These are phyloP conservation scores for Lepisosteus oculatus DNA, from an alignment of 2,113 vertebrate species.

Conservation along the genomic window DNA sequence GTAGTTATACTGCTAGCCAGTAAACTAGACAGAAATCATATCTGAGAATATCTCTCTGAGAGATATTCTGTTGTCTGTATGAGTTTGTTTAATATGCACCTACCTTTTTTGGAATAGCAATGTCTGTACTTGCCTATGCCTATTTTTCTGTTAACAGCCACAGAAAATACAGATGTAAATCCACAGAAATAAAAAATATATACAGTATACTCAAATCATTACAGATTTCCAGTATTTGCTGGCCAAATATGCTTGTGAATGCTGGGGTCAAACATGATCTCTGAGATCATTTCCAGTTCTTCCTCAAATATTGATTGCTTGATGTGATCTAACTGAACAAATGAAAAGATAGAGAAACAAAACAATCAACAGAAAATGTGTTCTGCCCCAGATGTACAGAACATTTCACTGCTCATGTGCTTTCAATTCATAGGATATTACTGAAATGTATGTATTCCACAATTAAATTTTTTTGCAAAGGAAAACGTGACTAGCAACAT, in stretches of 20 bases:
- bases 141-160: not conserved
- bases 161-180: not conserved
- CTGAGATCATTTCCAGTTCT: not conserved
- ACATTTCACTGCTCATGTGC: not conserved
- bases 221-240: not conserved
- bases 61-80: no score
- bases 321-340: not conserved
- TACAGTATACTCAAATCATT: not conserved
- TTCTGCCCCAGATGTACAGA: not conserved
- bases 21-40: no score
- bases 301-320: not conserved
- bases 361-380: not conserved
- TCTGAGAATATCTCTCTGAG: no score
- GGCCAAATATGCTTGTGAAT: not conserved
- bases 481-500: constrained; percentile 47
- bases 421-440: constrained; percentile 27
- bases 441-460: constrained; percentile 8
- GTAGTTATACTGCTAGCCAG: no score
- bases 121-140: no score
- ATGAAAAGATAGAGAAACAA: not conserved
- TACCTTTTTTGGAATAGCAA: no score
- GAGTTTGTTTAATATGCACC: no score
- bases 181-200: not conserved
- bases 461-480: constrained; percentile 32
- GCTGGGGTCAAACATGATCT: not conserved